Base-by-base conservation (phyloP, 2,888 invertebrate genomes). In the Pemphredon lugubris region DNA sequence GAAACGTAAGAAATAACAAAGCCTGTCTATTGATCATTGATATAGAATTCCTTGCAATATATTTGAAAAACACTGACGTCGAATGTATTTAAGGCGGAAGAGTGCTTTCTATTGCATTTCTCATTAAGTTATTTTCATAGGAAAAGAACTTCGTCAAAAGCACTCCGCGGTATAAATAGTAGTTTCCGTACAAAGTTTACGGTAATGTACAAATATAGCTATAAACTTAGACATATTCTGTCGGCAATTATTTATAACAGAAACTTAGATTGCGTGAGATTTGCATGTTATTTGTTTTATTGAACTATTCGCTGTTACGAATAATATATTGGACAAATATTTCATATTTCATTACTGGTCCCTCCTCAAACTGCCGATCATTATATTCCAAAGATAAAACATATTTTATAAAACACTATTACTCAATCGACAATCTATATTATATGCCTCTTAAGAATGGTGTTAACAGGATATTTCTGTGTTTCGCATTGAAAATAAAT, bases 61-160 rank as follows among this genome's bases (percentile, higher is more conserved):
- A 26, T 50, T 53, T 32, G 20, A 34, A 11, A 20, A 54, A 50
- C 42, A 20, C 16, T 59, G 30, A 37, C 23, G 11, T 9, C 20
- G 21, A 48, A 59, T 34, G 13, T 75, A 60, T 74, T 77, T 55
- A 50, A 72, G 42, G 55, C 32, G 39, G 50, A 77, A 77, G 75
- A 77, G 72, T 77, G 75, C 45, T 77, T 63, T 37, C 71, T n/a
- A 54, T 53, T 77, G 77, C 77, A 77, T 76, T 77, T 77, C n/a
- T 69, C n/a, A 54, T 37, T 47, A 26, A 61, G 42, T 26, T 20
- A 65, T 47, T 42, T 55, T 47, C 51, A 9, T 30, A 9, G 7
- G n/a, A 34, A 34, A 1, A 34, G n/a, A 34, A 34, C n/a, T 34
- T 34, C 34, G n/a, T 34, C 3, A 4, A n/a, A 34, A n/a, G 2